A percentile compares a stretch with the other conserved stretches of the same genome.
Evolutionary conservation across 2,113 vertebrate genomes (phyloP).

Genomic region (Neogobius melanostomus): DNA sequence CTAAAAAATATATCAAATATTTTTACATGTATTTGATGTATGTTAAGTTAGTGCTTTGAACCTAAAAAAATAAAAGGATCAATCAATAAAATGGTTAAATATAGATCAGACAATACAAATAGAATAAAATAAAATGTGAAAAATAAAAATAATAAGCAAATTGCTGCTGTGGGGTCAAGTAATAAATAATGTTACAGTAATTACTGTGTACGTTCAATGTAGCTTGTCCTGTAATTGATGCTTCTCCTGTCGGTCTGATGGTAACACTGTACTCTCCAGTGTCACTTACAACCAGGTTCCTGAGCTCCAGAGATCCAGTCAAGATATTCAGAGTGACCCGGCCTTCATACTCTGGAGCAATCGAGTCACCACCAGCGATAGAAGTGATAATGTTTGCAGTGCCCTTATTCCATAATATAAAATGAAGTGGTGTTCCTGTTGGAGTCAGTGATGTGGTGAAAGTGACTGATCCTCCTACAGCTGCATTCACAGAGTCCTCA

Average conservation of each 20-base stretch:
- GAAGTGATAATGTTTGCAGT: rapidly evolving
- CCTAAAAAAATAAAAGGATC: too few species aligned
- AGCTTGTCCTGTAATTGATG: rapidly evolving
- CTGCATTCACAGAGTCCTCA: neutral
- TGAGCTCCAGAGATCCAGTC: conserved; percentile 59
- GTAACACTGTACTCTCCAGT: conserved; percentile 1
- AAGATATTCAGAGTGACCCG: conserved; percentile 6
- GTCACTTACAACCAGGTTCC: conserved; percentile 35
- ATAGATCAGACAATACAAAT: too few species aligned
- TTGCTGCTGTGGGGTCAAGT: too few species aligned
- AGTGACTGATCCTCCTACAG: neutral
- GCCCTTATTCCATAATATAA: neutral
- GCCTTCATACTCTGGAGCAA: neutral
- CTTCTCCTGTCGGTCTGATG: rapidly evolving
- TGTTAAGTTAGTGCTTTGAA: too few species aligned
- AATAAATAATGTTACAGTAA: neutral
- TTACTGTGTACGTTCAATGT: conserved; percentile 7
- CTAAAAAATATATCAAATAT: too few species aligned
- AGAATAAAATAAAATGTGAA: too few species aligned
- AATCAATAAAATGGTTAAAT: too few species aligned
- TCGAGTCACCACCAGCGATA: rapidly evolving
- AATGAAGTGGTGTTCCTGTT: rapidly evolving
- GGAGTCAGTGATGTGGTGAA: neutral
- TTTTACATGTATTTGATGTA: too few species aligned
- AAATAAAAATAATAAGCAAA: too few species aligned